phyloP scores from a whole-genome alignment of 1,140 invertebrate genomes.

The Calliphora vicina region DNA sequence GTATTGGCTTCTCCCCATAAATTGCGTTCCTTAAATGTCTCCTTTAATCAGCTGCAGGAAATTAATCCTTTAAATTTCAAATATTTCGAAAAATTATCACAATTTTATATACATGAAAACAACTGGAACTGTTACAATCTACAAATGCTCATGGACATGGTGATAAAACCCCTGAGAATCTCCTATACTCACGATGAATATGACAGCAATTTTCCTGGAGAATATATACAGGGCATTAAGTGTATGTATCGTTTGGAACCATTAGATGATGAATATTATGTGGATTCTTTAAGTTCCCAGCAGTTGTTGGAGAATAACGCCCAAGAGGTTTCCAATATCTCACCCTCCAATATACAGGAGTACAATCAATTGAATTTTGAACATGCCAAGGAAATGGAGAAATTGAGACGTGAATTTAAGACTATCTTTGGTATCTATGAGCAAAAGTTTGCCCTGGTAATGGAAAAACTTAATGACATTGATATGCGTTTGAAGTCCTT shows the following conservation, averaged over 20 bases:
- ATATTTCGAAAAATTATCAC: conserved; percentile 46
- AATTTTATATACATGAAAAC: conserved; percentile 55
- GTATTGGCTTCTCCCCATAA: conserved; percentile 45
- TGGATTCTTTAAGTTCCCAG: neutral
- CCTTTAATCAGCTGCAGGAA: conserved; percentile 49
- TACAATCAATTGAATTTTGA: neutral
- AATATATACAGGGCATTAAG: conserved; percentile 52
- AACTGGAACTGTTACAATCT: conserved; percentile 57
- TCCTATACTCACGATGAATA: conserved; percentile 45
- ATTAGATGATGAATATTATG: neutral
- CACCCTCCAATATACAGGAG: neutral
- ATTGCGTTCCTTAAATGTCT: conserved; percentile 51
- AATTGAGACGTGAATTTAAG: conserved; percentile 49
- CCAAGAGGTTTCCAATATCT: neutral
- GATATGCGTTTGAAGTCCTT: conserved; percentile 45
- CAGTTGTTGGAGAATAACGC: neutral
- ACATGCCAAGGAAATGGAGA: conserved; percentile 39
- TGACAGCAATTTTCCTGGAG: conserved; percentile 50
- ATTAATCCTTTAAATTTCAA: conserved; percentile 46
- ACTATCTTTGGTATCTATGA: conserved; percentile 52
- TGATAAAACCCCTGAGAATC: conserved; percentile 49
- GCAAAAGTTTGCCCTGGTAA: conserved; percentile 45
- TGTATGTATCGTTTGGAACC: conserved; percentile 54
- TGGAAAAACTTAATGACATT: conserved; percentile 39
- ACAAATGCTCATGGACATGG: conserved; percentile 47